Conservation (phyloP, 2,113 vertebrate genomes). For the Lipophrys pholis region DNA sequence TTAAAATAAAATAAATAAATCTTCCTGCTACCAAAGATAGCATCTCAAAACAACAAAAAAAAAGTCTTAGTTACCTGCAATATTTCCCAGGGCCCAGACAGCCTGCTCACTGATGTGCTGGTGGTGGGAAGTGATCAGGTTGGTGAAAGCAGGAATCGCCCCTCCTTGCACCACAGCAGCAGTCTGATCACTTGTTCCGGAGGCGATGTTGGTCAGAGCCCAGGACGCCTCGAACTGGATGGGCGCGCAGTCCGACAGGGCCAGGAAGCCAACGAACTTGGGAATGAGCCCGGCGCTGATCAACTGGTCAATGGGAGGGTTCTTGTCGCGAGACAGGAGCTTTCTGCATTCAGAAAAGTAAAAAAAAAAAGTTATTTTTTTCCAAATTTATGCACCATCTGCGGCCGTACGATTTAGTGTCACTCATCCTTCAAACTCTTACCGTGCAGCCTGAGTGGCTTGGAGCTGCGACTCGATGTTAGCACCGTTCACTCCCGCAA, state of each 20-base stretch:
- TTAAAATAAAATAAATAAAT: neutral
- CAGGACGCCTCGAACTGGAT: conserved; percentile 99
- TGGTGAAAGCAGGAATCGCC: conserved; percentile 88
- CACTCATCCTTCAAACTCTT: conserved; percentile 1
- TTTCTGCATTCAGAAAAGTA: conserved; percentile 82
- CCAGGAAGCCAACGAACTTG: conserved; percentile 92
- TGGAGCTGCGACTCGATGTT: conserved; percentile 90
- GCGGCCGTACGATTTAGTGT: too few relatives aligned
- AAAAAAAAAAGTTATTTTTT: neutral
- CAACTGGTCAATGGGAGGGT: conserved; percentile 94
- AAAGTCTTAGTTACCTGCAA: conserved; percentile 75
- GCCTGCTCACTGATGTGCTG: conserved; percentile 86
- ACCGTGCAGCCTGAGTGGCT: conserved; percentile 97
- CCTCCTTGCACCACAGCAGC: conserved; percentile 94
- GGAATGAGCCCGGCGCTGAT: conserved; percentile 94
- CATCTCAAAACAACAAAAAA: too few relatives aligned
- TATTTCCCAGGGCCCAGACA: conserved; percentile 85
- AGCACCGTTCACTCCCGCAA: conserved; percentile 87
- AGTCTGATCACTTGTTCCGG: conserved; percentile 93
- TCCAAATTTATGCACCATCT: too few relatives aligned
- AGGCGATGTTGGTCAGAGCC: conserved; percentile 98
- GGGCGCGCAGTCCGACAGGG: conserved; percentile 85
- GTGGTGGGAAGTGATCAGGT: conserved; percentile 78
- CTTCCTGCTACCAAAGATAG: too few relatives aligned
- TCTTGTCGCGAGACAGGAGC: conserved; percentile 93